phyloP scores from a whole-genome alignment of 2,888 invertebrate genomes.

The Hoplodrina ambigua region DNA sequence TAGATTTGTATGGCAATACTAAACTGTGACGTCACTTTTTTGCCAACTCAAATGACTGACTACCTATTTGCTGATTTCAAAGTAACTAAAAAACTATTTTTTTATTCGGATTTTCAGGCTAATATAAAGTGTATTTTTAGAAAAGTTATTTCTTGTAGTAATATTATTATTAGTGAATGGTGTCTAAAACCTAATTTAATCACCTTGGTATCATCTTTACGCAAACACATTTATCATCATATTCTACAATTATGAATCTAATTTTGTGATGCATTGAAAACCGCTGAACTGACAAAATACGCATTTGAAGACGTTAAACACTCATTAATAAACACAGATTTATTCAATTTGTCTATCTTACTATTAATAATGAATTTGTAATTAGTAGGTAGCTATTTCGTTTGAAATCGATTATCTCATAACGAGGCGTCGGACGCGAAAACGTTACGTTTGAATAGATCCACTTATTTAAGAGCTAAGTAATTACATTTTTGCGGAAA shows the following conservation, averaged over 20 bases:
- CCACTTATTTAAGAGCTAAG: slow-evolving; percentile 24
- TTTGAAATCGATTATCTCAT: slow-evolving; percentile 46
- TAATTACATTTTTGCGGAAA: slow-evolving; percentile 7
- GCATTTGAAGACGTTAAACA: slow-evolving; percentile 15
- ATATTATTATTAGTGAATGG: no score
- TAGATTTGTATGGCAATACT: no score
- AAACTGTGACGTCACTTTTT: no score
- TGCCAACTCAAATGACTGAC: no score
- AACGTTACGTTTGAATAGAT: slow-evolving; percentile 34
- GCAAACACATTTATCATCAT: slow-evolving; percentile 11
- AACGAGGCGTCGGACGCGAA: slow-evolving; percentile 14
- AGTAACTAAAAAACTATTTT: no score
- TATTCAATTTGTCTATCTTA: slow-evolving; percentile 35
- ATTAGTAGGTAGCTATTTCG: slow-evolving; percentile 34
- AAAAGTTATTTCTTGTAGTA: no score
- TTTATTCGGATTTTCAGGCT: no score
- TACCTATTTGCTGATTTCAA: no score
- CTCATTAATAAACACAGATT: slow-evolving; percentile 33
- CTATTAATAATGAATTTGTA: slow-evolving; percentile 45
- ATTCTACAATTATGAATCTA: slow-evolving; percentile 9
- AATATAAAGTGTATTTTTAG: no score
- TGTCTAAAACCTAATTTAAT: slow-evolving; percentile 1
- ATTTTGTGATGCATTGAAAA: slow-evolving; percentile 9
- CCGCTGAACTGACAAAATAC: neutral
- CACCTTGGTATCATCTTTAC: slow-evolving; percentile 11